Evolutionary conservation across 2,797 vertebrate genomes (phyloP).

Genomic region (Neomorphus geoffroyi): DNA sequence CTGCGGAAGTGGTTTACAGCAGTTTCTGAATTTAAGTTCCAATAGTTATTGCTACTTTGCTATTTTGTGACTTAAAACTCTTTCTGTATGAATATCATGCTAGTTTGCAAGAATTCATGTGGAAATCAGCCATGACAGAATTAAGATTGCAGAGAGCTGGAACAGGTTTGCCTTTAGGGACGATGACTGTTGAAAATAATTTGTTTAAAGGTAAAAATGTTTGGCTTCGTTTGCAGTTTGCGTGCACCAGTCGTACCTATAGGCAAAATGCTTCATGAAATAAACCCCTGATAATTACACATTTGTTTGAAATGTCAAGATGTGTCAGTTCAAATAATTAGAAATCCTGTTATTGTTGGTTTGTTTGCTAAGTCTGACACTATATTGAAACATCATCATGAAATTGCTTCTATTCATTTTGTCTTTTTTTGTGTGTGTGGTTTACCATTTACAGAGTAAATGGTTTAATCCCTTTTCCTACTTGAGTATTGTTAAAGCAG

Average conservation of each 20-base stretch:
- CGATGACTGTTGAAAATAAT: background rate
- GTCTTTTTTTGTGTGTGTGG: background rate
- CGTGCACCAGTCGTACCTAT: background rate
- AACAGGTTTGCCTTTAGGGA: background rate
- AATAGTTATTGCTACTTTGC: background rate
- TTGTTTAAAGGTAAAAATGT: background rate
- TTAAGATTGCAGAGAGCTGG: background rate
- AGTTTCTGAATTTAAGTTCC: background rate
- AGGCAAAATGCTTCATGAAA: background rate
- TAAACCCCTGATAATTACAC: background rate
- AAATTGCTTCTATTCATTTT: background rate
- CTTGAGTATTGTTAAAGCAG: background rate
- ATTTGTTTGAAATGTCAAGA: background rate
- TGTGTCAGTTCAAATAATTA: background rate
- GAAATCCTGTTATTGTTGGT: background rate
- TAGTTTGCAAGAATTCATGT: background rate
- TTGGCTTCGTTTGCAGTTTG: background rate
- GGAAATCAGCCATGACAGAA: background rate
- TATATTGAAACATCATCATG: background rate
- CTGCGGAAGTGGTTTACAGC: background rate
- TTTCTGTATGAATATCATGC: background rate
- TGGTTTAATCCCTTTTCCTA: background rate
- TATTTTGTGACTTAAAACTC: background rate
- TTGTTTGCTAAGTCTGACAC: background rate
- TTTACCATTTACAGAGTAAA: background rate